These are phyloP conservation scores for Periparus ater DNA, from an alignment of 2,797 vertebrate species.

Conservation along the genomic window DNA sequence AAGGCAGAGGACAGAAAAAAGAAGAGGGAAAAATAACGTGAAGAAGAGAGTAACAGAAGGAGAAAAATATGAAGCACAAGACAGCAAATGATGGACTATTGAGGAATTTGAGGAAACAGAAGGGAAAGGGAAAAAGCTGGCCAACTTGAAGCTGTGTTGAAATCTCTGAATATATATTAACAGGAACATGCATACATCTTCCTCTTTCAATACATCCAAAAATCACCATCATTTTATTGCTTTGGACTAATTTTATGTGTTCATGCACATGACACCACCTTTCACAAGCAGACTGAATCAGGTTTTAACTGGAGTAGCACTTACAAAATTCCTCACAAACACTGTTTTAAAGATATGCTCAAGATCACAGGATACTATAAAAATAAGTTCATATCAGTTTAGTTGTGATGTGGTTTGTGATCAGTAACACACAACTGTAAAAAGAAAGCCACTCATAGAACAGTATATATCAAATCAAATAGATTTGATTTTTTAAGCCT, in stretches of 20 bases:
- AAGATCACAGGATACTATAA: background rate
- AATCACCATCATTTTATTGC: background rate
- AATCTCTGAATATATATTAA: background rate
- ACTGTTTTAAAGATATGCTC: background rate
- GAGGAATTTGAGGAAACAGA: constrained; percentile 27
- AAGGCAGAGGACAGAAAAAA: constrained; percentile 53
- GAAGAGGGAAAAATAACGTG: constrained; percentile 36
- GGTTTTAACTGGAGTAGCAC: background rate
- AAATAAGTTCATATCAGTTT: background rate
- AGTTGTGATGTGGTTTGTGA: background rate
- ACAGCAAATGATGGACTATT: constrained; percentile 26
- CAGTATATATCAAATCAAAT: background rate
- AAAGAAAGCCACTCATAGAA: background rate
- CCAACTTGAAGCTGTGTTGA: background rate
- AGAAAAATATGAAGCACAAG: constrained; percentile 33
- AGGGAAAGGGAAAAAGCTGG: background rate
- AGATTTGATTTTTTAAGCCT: background rate
- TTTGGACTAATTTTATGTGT: background rate
- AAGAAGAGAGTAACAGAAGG: constrained; percentile 31
- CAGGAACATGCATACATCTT: background rate
- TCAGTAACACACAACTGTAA: background rate
- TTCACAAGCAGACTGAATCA: background rate
- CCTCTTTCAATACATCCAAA: background rate
- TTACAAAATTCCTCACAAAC: background rate
- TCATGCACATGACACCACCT: background rate